phyloP scores from a whole-genome alignment of 2,113 vertebrate species.

The Malurus cyaneus region DNA sequence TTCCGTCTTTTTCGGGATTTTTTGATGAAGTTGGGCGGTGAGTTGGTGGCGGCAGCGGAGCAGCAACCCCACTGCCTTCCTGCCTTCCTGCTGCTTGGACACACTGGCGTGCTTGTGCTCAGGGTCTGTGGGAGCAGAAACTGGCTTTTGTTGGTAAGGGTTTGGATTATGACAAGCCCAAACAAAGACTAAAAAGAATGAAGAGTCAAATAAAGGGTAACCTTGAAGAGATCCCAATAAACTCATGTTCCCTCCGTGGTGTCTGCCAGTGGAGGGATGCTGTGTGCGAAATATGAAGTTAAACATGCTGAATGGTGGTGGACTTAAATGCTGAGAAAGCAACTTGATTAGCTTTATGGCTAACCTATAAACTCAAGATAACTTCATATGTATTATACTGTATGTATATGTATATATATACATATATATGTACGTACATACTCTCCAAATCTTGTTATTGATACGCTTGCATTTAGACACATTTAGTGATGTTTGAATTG shows the following conservation, averaged over 20 bases:
- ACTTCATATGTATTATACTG: not conserved
- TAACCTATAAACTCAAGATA: not conserved
- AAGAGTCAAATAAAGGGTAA: not conserved
- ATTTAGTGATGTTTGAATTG: not conserved
- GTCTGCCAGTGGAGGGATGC: not conserved
- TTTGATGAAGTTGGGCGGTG: not conserved
- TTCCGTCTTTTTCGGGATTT: fast-evolving
- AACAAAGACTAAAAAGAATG: not conserved
- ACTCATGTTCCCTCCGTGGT: fast-evolving
- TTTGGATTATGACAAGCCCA: not conserved
- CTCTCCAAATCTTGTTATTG: not conserved
- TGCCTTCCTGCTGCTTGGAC: fast-evolving
- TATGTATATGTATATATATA: too few relatives aligned
- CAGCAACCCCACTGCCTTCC: not conserved
- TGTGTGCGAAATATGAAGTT: not conserved
- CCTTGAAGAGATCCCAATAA: not conserved
- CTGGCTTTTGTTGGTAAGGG: not conserved
- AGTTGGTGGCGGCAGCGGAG: not conserved
- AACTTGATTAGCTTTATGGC: not conserved
- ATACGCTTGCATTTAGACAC: not conserved
- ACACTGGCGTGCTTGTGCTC: fast-evolving
- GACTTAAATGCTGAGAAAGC: not conserved
- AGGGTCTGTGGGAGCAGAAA: fast-evolving
- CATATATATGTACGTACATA: fast-evolving
- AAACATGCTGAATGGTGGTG: not conserved